Evolutionary conservation across 2,888 invertebrate species (phyloP).

Genomic region (Chrysina gloriosa): DNA sequence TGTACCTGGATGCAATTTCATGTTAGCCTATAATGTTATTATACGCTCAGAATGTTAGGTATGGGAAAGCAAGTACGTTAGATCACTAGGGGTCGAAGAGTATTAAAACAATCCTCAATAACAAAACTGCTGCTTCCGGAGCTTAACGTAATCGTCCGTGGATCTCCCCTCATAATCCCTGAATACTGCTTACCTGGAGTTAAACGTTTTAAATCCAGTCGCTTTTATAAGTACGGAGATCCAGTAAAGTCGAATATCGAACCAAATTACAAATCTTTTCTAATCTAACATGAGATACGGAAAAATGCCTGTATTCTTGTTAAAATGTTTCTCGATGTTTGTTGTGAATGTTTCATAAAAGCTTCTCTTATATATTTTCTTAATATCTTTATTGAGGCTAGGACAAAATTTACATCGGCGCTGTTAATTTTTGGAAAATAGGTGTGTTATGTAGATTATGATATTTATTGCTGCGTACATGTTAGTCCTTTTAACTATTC

Average conservation of each 20-base stretch:
- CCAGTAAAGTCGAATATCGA: neutral
- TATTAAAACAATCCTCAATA: constrained; percentile 51
- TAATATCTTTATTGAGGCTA: no score
- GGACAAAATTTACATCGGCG: no score
- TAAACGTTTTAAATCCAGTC: constrained; percentile 15
- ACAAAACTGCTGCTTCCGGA: constrained; percentile 45
- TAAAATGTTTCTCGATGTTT: no score
- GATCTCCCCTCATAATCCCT: constrained; percentile 45
- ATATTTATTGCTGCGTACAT: no score
- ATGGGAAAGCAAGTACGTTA: constrained; percentile 41
- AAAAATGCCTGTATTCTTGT: no score
- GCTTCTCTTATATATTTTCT: no score
- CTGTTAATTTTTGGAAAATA: no score
- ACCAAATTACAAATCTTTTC: no score
- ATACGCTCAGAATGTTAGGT: constrained; percentile 22
- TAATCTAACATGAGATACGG: no score
- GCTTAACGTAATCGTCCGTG: constrained; percentile 47
- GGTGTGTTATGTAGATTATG: no score
- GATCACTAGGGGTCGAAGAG: constrained; percentile 36
- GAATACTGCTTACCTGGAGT: constrained; percentile 46
- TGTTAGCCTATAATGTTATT: constrained; percentile 33
- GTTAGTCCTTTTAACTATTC: no score
- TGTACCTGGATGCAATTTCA: constrained; percentile 7
- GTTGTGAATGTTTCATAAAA: no score
- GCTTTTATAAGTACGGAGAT: neutral